Evolutionary conservation across 2,113 vertebrate species (phyloP).

Genomic region (Pardalotus punctatus): DNA sequence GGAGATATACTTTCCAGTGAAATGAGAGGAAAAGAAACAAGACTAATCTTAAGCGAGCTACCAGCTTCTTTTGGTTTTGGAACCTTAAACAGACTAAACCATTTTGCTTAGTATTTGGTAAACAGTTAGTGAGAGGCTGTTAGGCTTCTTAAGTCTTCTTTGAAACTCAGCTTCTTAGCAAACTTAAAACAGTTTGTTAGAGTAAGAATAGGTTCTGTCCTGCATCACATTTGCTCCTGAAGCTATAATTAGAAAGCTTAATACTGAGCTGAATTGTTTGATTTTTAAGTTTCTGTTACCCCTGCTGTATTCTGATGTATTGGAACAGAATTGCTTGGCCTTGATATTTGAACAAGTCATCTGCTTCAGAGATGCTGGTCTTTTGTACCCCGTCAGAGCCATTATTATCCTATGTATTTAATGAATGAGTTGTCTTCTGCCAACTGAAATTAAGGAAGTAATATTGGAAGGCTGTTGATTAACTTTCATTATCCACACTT

Average conservation of each 20-base stretch:
- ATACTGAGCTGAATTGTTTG: not conserved
- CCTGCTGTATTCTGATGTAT: not conserved
- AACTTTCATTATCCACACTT: not conserved
- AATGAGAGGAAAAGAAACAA: not conserved
- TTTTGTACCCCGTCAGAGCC: not conserved
- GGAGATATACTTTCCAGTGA: not conserved
- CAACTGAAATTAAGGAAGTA: not conserved
- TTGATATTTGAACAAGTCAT: not conserved
- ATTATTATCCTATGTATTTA: not conserved
- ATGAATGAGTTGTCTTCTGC: rapidly evolving
- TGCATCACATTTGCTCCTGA: not conserved
- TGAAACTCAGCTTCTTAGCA: not conserved
- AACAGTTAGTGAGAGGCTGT: not conserved
- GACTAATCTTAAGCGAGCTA: not conserved
- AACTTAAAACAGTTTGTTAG: not conserved
- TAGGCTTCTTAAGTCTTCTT: not conserved
- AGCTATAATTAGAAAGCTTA: not conserved
- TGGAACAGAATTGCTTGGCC: not conserved
- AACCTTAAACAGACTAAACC: not conserved
- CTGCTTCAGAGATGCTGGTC: not conserved
- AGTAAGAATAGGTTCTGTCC: not conserved
- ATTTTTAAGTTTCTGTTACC: not conserved
- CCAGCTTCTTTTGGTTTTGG: not conserved
- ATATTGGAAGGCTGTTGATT: not conserved
- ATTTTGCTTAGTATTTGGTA: not conserved